Evolutionary conservation across 2,888 invertebrate genomes (phyloP).

Genomic region (Osedax frankpressi): DNA sequence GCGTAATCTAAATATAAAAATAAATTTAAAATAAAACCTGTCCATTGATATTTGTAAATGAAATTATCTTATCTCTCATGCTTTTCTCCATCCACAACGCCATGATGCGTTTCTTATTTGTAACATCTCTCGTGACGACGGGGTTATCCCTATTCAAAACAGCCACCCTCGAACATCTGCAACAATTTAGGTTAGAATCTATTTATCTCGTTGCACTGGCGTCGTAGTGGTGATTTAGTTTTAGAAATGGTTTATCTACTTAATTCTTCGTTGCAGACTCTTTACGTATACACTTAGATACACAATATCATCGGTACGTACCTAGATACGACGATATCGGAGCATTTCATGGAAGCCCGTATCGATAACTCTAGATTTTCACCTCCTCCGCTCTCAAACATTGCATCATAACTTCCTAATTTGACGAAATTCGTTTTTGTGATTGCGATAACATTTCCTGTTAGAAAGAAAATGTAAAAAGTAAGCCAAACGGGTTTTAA

Average conservation of each 20-base stretch:
- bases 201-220: not conserved
- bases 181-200: too few relatives aligned
- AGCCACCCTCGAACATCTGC: not conserved
- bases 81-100: not conserved
- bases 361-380: slow-evolving; percentile 27
- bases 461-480: too few relatives aligned
- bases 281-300: too few relatives aligned
- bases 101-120: not conserved
- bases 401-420: slow-evolving; percentile 26
- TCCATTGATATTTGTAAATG: too few relatives aligned
- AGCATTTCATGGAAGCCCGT: slow-evolving; percentile 26
- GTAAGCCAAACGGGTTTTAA: too few relatives aligned
- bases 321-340: not conserved
- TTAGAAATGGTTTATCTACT: too few relatives aligned
- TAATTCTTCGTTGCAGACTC: too few relatives aligned
- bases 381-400: slow-evolving; percentile 25
- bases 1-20: too few relatives aligned
- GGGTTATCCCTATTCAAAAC: not conserved
- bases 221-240: too few relatives aligned
- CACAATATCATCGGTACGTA: not conserved
- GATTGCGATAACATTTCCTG: slow-evolving; percentile 27
- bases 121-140: not conserved
- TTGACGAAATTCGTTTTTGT: slow-evolving; percentile 21
- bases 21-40: too few relatives aligned
- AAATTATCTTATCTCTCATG: too few relatives aligned